Conservation (phyloP, 2,797 vertebrate species). For the Echiichthys vipera region DNA sequence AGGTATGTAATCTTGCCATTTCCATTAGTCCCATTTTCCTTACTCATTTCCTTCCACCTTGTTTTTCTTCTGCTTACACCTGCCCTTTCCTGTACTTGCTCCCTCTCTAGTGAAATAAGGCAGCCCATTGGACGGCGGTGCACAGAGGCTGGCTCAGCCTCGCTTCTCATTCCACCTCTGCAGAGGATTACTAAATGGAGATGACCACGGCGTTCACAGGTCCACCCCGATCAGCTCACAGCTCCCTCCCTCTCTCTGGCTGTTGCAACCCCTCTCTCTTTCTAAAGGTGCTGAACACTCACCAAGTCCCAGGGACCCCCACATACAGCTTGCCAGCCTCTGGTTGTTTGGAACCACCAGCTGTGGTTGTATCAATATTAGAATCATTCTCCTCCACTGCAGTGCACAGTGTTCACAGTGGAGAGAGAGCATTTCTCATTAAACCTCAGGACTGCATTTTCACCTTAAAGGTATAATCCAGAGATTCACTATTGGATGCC, state of each 20-base stretch:
- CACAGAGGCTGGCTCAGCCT: conserved; percentile 50
- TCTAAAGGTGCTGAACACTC: conserved; percentile 28
- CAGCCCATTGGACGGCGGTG: conserved; percentile 31
- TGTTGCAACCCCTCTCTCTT: conserved; percentile 10
- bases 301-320: conserved; percentile 24
- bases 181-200: conserved; percentile 75
- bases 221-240: conserved; percentile 52
- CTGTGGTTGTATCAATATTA: conserved; percentile 38
- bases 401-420: conserved; percentile 4
- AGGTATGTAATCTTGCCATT: conserved; percentile 16
- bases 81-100: background rate
- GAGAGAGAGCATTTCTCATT: conserved; percentile 27
- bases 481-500: conserved; percentile 17
- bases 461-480: conserved; percentile 18
- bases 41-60: conserved; percentile 38
- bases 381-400: conserved; percentile 33
- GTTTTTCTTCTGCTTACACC: conserved; percentile 13
- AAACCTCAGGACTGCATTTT: conserved; percentile 44
- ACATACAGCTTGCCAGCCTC: conserved; percentile 4
- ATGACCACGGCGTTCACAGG: conserved; percentile 55
- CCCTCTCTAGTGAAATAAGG: conserved; percentile 7
- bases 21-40: conserved; percentile 30
- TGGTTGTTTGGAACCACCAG: conserved; percentile 33
- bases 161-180: conserved; percentile 67
- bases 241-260: conserved; percentile 7